These are phyloP conservation scores for Pholis gunnellus DNA, from an alignment of 2,113 vertebrate species.

Conservation along the genomic window DNA sequence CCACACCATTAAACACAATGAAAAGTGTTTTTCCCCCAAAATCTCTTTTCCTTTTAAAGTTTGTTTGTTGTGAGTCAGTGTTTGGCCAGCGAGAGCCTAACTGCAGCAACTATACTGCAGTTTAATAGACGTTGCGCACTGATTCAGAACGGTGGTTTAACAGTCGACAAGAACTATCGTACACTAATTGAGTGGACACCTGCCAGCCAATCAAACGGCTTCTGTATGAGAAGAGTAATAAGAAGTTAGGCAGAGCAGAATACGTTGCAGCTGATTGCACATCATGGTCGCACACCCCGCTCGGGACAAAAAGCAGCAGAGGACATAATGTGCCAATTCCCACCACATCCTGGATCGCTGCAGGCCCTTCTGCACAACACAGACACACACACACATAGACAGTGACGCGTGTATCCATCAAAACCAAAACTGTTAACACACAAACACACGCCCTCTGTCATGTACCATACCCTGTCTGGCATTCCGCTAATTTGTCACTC, in stretches of 20 bases:
- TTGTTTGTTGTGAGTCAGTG: background rate
- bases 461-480: constrained; percentile 41
- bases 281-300: background rate
- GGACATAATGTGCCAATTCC: constrained; percentile 16
- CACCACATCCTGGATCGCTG: constrained; percentile 3
- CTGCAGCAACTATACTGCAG: too few species aligned
- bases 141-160: background rate
- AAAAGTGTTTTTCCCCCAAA: background rate
- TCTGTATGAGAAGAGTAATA: background rate
- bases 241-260: background rate
- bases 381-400: constrained; percentile 16
- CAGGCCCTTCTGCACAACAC: constrained; percentile 6
- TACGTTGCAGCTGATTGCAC: background rate
- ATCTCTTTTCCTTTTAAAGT: background rate
- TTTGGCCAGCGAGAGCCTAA: background rate
- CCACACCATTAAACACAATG: background rate
- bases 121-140: background rate
- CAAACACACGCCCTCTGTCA: background rate
- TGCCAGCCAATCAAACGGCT: background rate
- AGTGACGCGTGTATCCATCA: constrained; percentile 14
- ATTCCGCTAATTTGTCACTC: constrained; percentile 65
- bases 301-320: background rate
- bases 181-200: background rate
- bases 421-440: constrained; percentile 2
- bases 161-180: background rate